A percentile compares a stretch with the other conserved stretches of the same genome.
Evolutionary conservation across 2,797 vertebrate species (phyloP).

Genomic region (Rhinophrynus dorsalis): DNA sequence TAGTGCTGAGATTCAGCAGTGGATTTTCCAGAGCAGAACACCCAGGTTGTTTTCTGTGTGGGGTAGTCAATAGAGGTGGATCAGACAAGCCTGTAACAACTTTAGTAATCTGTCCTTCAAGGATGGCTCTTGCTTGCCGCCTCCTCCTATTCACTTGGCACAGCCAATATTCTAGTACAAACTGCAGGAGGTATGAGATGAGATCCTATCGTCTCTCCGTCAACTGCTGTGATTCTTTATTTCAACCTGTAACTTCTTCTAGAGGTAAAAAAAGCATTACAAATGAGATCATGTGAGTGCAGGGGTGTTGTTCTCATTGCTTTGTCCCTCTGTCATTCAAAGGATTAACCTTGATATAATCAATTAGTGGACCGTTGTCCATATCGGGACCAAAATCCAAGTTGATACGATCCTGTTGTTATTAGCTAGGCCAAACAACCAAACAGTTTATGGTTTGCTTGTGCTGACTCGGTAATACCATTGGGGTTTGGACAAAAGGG

Average conservation of each 20-base stretch:
- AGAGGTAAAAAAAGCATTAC: constrained; percentile 6
- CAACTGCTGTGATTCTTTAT: constrained; percentile 14
- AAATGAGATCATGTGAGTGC: too few species aligned
- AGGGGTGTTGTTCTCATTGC: too few species aligned
- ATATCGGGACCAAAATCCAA: too few species aligned
- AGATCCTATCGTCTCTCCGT: constrained; percentile 2
- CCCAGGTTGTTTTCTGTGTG: constrained; percentile 71
- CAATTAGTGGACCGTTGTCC: too few species aligned
- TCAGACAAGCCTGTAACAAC: constrained; percentile 56
- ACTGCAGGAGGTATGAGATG: constrained; percentile 38
- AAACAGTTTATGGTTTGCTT: too few species aligned
- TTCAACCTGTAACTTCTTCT: constrained; percentile 10
- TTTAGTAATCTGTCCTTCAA: constrained; percentile 53
- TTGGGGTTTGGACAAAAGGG: too few species aligned
- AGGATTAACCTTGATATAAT: too few species aligned
- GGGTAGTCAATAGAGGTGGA: constrained; percentile 60
- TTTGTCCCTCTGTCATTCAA: too few species aligned
- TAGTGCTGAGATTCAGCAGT: constrained; percentile 50
- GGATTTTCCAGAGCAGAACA: constrained; percentile 68
- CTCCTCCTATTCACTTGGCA: constrained; percentile 2
- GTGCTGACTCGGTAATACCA: too few species aligned
- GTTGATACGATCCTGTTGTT: too few species aligned
- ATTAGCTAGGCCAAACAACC: too few species aligned
- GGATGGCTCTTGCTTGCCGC: constrained; percentile 37
- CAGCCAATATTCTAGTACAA: constrained; percentile 14